Percentiles rank a stretch among this genome's conserved stretches.
Evolutionary conservation across 2,797 vertebrate genomes (phyloP).

Genomic region (Syndactyla subalaris): DNA sequence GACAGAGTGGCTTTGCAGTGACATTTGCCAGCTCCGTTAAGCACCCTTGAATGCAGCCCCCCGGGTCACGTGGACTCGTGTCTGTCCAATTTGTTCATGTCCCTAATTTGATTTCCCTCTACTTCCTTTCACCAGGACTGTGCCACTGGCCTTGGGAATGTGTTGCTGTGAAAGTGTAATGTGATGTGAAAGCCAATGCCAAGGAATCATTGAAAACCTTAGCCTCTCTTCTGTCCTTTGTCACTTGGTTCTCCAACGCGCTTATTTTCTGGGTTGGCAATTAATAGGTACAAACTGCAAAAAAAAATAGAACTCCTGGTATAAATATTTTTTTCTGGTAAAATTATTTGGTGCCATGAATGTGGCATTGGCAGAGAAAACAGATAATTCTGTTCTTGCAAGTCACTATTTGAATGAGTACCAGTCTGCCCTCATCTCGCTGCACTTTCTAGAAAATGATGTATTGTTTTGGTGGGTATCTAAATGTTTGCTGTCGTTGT

Average conservation of each 20-base stretch:
- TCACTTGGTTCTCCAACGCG: not conserved
- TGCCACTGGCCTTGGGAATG: not conserved
- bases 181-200: not conserved
- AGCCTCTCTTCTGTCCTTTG: not conserved
- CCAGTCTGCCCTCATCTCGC: not conserved
- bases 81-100: not conserved
- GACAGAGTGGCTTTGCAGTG: not conserved
- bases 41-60: not conserved
- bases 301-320: not conserved
- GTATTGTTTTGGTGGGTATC: not conserved
- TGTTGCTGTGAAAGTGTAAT: not conserved
- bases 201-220: not conserved
- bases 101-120: not conserved
- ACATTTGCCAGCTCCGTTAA: not conserved
- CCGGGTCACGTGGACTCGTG: fast-evolving
- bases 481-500: not conserved
- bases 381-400: not conserved
- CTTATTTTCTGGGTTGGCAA: not conserved
- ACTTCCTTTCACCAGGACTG: not conserved
- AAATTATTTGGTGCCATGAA: not conserved
- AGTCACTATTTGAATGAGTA: not conserved
- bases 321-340: not conserved
- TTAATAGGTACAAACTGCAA: not conserved
- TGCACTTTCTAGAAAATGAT: fast-evolving
- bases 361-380: not conserved